phyloP scores from a whole-genome alignment of 2,888 invertebrate genomes.

The Apamea monoglypha region DNA sequence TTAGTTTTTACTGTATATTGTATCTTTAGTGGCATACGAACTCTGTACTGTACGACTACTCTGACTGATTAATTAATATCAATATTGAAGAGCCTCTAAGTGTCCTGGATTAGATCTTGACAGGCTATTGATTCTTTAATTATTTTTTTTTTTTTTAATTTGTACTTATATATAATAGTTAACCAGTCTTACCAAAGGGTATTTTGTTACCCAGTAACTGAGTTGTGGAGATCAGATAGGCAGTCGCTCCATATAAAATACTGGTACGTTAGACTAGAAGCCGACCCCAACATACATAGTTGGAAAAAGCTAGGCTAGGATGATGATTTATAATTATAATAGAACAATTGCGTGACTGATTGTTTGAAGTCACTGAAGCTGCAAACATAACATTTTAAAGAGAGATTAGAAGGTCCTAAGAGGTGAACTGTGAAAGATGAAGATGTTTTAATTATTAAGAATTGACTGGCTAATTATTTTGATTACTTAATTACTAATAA shows the following conservation, averaged over 20 bases:
- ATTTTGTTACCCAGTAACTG: neutral
- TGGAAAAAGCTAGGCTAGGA: neutral
- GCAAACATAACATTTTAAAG: neutral
- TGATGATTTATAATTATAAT: neutral
- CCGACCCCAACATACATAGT: no score
- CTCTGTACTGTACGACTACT: neutral
- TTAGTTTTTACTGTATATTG: conserved; percentile 20
- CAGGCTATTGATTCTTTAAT: neutral
- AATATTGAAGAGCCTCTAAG: conserved; percentile 12
- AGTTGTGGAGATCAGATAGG: neutral
- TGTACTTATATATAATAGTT: neutral
- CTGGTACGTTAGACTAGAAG: neutral
- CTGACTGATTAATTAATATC: conserved; percentile 19
- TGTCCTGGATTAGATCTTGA: neutral
- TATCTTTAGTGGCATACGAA: conserved; percentile 9
- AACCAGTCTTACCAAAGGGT: neutral
- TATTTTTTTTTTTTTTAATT: no score
- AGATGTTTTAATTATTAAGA: no score
- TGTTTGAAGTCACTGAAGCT: neutral
- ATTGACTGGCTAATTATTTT: no score
- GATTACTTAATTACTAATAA: no score
- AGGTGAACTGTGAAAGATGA: neutral
- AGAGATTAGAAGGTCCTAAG: neutral
- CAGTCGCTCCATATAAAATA: no score
- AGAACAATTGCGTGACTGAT: neutral